Conservation (phyloP, 2,113 vertebrate genomes). For the Alosa alosa region DNA sequence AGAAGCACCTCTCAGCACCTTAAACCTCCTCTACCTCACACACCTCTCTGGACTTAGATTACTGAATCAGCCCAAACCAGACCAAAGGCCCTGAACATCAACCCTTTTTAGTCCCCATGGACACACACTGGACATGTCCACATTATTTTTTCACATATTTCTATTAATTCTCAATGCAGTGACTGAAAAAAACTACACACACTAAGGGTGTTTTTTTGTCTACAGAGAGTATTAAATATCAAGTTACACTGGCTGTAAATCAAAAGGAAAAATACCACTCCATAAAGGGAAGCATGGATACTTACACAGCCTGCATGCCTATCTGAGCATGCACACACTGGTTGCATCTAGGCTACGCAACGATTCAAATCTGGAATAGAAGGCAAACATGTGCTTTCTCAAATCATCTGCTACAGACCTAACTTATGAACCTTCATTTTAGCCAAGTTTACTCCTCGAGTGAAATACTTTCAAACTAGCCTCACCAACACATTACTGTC, state of each 20-base stretch:
- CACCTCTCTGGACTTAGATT: not conserved
- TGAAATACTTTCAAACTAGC: not conserved
- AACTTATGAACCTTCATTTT: not conserved
- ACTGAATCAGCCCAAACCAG: not conserved
- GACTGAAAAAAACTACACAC: not conserved
- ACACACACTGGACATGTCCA: not conserved
- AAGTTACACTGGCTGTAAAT: not conserved
- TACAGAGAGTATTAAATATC: not conserved
- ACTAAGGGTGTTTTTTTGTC: not conserved
- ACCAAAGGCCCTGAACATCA: not conserved
- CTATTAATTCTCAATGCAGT: not conserved
- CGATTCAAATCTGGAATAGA: not conserved
- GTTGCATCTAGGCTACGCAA: not conserved
- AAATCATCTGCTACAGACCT: not conserved
- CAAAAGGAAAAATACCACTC: not conserved
- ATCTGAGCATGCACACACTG: not conserved
- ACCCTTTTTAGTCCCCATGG: not conserved
- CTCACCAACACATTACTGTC: not conserved
- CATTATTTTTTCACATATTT: not conserved
- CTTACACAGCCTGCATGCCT: not conserved
- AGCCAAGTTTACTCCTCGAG: not conserved
- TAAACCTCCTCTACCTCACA: not conserved
- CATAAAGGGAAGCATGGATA: not conserved
- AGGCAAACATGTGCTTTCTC: not conserved
- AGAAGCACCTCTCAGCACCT: conserved; percentile 24